These are phyloP conservation scores for Bettongia penicillata DNA, from an alignment of 2,113 vertebrate genomes.

Conservation along the genomic window DNA sequence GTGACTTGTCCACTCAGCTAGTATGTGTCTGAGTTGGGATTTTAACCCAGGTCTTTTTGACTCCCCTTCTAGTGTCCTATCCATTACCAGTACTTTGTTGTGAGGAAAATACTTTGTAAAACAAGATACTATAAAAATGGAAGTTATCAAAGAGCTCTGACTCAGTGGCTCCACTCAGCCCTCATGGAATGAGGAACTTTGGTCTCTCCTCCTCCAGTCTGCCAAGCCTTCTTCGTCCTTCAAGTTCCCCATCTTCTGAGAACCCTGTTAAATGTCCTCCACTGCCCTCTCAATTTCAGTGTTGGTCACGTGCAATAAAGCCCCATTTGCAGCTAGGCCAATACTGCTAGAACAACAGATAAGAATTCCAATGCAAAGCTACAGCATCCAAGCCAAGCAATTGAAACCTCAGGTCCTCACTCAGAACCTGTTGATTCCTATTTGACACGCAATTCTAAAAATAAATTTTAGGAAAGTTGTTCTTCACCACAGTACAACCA, in stretches of 20 bases:
- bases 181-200: neutral
- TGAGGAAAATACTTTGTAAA: neutral
- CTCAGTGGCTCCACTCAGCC: neutral
- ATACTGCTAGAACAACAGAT: neutral
- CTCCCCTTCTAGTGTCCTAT: neutral
- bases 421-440: neutral
- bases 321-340: neutral
- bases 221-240: neutral
- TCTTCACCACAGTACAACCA: neutral
- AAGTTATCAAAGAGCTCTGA: neutral
- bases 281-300: neutral
- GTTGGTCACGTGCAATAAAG: neutral
- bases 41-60: neutral
- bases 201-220: neutral
- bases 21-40: neutral
- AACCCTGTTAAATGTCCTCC: neutral
- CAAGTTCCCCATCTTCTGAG: neutral
- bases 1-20: neutral
- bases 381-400: neutral
- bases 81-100: neutral
- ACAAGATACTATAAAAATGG: neutral
- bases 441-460: neutral
- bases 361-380: neutral
- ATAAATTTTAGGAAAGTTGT: neutral
- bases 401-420: neutral